Conservation (phyloP, 2,888 invertebrate genomes). For the Chaitophorus viminalis region DNA sequence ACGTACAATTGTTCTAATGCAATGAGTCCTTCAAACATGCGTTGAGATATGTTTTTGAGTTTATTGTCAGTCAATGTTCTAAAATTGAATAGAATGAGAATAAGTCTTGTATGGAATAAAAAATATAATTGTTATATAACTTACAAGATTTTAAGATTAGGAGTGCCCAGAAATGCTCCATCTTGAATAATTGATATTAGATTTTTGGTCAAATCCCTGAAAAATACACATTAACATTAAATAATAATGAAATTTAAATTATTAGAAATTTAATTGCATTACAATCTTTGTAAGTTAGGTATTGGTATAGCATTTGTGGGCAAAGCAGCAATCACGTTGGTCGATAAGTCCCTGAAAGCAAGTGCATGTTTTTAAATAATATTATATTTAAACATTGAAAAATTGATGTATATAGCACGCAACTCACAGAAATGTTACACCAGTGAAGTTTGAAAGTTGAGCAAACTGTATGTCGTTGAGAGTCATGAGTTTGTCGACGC, state of each 20-base stretch:
- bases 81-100: constrained; percentile 61
- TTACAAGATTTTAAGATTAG: constrained; percentile 75
- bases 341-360: constrained; percentile 74
- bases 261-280: constrained; percentile 67
- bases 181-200: constrained; percentile 78
- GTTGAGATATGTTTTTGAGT: constrained; percentile 75
- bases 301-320: constrained; percentile 73
- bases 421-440: constrained; percentile 64
- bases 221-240: constrained; percentile 40
- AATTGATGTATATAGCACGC: background rate
- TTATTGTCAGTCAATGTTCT: constrained; percentile 77
- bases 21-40: constrained; percentile 76
- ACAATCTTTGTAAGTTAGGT: constrained; percentile 77
- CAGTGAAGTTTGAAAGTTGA: constrained; percentile 22
- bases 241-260: background rate
- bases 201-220: constrained; percentile 80
- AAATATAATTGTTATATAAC: constrained; percentile 61
- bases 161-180: constrained; percentile 79
- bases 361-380: background rate
- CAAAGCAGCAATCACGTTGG: constrained; percentile 73
- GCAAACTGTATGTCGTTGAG: constrained; percentile 28
- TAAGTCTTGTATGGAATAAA: constrained; percentile 18
- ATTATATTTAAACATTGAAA: too few relatives aligned
- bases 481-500: constrained; percentile 53
- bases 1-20: constrained; percentile 76